Evolutionary conservation across 2,113 vertebrate species (phyloP).

Genomic region (Plectropomus leopardus): DNA sequence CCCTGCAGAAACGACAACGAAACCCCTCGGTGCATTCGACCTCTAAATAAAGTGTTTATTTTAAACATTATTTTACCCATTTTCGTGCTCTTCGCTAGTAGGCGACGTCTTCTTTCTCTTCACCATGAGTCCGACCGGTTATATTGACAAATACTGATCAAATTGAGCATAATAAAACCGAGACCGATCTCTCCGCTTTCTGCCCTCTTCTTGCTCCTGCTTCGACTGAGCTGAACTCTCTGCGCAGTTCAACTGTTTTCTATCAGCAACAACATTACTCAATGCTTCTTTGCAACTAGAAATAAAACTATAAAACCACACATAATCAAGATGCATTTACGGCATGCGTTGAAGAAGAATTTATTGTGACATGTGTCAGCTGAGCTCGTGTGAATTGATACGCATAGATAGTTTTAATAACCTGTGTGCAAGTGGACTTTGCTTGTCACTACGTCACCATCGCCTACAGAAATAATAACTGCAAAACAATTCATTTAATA

Average conservation of each 20-base stretch:
- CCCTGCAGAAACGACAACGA: slow-evolving; percentile 87
- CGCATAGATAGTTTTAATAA: slow-evolving; percentile 64
- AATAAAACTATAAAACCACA: slow-evolving; percentile 11
- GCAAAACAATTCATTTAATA: slow-evolving; percentile 40
- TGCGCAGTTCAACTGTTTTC: slow-evolving; percentile 84
- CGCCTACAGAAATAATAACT: slow-evolving; percentile 51
- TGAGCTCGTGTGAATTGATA: slow-evolving; percentile 30
- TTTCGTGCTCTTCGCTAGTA: slow-evolving; percentile 84
- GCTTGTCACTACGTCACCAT: slow-evolving; percentile 74
- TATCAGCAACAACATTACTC: slow-evolving; percentile 81
- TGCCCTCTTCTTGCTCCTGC: slow-evolving; percentile 78
- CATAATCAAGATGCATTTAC: neutral
- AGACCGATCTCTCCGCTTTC: slow-evolving; percentile 79
- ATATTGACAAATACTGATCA: slow-evolving; percentile 76
- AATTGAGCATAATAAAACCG: slow-evolving; percentile 87
- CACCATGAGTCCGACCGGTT: slow-evolving; percentile 89
- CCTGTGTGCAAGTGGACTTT: slow-evolving; percentile 59
- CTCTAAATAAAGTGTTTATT: slow-evolving; percentile 86
- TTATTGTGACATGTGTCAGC: neutral
- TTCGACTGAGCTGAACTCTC: slow-evolving; percentile 87
- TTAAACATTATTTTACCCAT: slow-evolving; percentile 83
- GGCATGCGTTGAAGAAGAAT: neutral
- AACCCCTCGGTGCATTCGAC: slow-evolving; percentile 81
- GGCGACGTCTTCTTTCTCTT: slow-evolving; percentile 88
- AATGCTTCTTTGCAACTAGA: slow-evolving; percentile 62